Evolutionary conservation across 2,888 invertebrate genomes (phyloP), one percentile per base, ranked within the genome.

Genomic region (Leucoma salicis): DNA sequence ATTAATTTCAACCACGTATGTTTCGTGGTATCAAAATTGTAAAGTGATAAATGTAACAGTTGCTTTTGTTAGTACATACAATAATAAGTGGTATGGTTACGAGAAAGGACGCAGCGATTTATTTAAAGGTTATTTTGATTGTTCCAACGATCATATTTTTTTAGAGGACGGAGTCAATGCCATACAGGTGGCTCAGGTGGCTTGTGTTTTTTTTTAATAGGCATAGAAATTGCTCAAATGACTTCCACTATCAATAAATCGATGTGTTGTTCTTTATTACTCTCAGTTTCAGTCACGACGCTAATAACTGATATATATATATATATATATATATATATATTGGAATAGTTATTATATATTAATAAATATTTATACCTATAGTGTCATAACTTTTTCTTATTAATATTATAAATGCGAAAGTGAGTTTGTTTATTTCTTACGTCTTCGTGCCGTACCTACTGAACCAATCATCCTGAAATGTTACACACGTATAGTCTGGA

Each of bases 81-180:
- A 33, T 35, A n/a, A 16, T 59, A 60, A 58, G 46, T 45, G 44
- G 21, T n/a, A n/a, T 12, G 41, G 44, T 61, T 61, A 58, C 58
- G 61, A 61, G 33, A 58, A 13, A 37, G 15, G 4, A 25, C 10
- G 18, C 21, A 27, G 35, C 39, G 15, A 50, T 45, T 61, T 42
- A 50, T 27, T 12, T 27, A 49, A 61, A 61, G 61, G 61, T 53
- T 53, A 48, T 34, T 46, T 60, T 53, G 47, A 49, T 53, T 60
- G 32, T 56, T 56, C 56, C 60, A 56, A 56, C 47, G 50, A 56
- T 13, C 13, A 42, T 43, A 39, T 56, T 42, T 39, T 49, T 40
- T 57, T 49, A 39, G 28, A 40, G 28, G 43, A 44, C 42, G 31
- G 32, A 32, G 35, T 57, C 57, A 60, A 60, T 58, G 57, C 40